These are phyloP conservation scores for Microplitis manilae DNA, from an alignment of 2,888 invertebrate species.

Conservation along the genomic window DNA sequence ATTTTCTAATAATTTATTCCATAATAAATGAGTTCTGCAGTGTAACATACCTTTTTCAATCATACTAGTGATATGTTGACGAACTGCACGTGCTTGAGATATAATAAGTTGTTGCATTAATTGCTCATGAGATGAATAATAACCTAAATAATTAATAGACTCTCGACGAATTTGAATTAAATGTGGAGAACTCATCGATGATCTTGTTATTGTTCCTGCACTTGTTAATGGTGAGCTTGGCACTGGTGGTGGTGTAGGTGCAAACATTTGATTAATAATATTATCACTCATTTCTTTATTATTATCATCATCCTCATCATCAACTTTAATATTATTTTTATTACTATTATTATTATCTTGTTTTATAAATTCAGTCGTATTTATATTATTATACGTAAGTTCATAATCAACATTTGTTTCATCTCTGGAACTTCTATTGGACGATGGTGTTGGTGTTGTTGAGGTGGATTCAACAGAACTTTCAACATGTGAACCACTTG, in stretches of 20 bases:
- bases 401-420: slow-evolving; percentile 45
- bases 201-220: slow-evolving; percentile 35
- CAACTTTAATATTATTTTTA: slow-evolving; percentile 16
- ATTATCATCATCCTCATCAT: slow-evolving; percentile 44
- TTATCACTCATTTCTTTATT: slow-evolving; percentile 22
- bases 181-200: slow-evolving; percentile 56
- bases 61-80: slow-evolving; percentile 76
- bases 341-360: slow-evolving; percentile 1
- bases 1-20: slow-evolving; percentile 78
- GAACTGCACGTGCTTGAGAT: slow-evolving; percentile 75
- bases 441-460: slow-evolving; percentile 38
- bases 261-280: slow-evolving; percentile 49
- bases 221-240: slow-evolving; percentile 63
- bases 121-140: slow-evolving; percentile 80
- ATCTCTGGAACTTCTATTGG: slow-evolving; percentile 43
- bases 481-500: slow-evolving; percentile 58
- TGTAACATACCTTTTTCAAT: slow-evolving; percentile 79
- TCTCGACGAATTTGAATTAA: slow-evolving; percentile 74
- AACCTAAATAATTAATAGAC: slow-evolving; percentile 80
- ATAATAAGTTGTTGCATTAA: slow-evolving; percentile 77
- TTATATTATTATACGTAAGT: slow-evolving; percentile 39
- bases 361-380: slow-evolving; percentile 24
- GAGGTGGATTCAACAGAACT: slow-evolving; percentile 59
- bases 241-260: slow-evolving; percentile 68
- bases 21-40: slow-evolving; percentile 80